Evolutionary conservation across 2,888 invertebrate species (phyloP), one percentile per base, ranked within the genome.

Genomic region (Mamestra brassicae): DNA sequence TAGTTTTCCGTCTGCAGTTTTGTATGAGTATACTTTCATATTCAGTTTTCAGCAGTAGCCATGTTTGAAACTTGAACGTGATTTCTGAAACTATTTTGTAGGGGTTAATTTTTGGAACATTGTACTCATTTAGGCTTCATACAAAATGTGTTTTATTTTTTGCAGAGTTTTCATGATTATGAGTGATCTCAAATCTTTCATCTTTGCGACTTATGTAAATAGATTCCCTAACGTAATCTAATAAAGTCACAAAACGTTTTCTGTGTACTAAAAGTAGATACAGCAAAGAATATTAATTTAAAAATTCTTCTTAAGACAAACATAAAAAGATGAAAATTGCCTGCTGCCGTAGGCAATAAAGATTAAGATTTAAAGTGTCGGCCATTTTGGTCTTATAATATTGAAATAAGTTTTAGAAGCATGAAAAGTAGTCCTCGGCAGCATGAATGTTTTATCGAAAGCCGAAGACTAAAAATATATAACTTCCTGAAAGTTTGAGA

Each of bases 371-470:
- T 71, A 52, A 63, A 63, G 26, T 62, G 26, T 55, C 50, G 36
- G 47, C 57, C 64, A 68, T 71, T 71, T 80, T 66, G 47, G 38
- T 62, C 26, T 54, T 65, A 57, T 67, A 64, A 58, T 61, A 74
- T 38, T 17, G 58, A 55, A 66, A 62, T 63, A 73, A 64, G 67
- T 71, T 57, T 55, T 64, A 66, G 17, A 71, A 58, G 13, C 52
- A 13, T 60, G 52, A 42, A 38, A 80, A 71, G 42, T 67, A 52
- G 45, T 52, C 55, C 34, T 80, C 68, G 65, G 80, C 71, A 71
- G 52, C 17, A 55, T 66, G 50, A 65, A 65, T 63, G 36, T 62
- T 62, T 68, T 68, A 80, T 55, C 26, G 47, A 34, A 64, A 69
- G 36, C 11, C 8, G 34, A 58, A 61, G 45, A 66, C 17, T 3